These are phyloP conservation scores for Porites cylindrica DNA, from an alignment of 92 coral and sea anemone genomes.

Conservation along the genomic window DNA sequence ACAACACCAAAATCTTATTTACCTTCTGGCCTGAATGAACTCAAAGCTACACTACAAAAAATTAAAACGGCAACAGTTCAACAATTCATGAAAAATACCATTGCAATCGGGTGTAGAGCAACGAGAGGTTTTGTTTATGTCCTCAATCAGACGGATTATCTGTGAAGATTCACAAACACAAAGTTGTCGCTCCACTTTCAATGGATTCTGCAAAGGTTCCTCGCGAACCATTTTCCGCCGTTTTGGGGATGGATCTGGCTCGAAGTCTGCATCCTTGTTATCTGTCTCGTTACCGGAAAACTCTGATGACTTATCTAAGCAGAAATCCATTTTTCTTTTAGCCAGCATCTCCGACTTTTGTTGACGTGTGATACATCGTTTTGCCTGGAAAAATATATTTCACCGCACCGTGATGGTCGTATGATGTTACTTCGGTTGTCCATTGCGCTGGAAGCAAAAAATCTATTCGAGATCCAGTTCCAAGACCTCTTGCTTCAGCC, in stretches of 20 bases:
- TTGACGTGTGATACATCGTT: not conserved
- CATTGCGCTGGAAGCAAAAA: conserved; percentile 45
- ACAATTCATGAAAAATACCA: not conserved
- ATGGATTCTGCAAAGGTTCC: not conserved
- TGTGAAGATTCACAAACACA: not conserved
- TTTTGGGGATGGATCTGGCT: conserved; percentile 5
- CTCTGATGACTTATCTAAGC: conserved; percentile 2
- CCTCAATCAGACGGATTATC: not conserved
- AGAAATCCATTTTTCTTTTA: not conserved
- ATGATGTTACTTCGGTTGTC: conserved; percentile 33
- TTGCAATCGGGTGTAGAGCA: too few species aligned
- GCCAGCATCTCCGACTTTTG: too few species aligned
- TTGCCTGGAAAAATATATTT: conserved; percentile 45
- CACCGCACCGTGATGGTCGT: conserved; percentile 66
- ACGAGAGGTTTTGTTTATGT: too few species aligned
- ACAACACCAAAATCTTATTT: not conserved
- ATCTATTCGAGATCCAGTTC: too few species aligned
- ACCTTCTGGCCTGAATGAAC: conserved; percentile 12
- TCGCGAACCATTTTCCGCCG: not conserved
- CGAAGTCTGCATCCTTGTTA: not conserved
- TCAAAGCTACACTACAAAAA: not conserved
- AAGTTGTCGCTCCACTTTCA: not conserved
- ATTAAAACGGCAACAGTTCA: conserved; percentile 8
- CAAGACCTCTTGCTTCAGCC: conserved; percentile 32
- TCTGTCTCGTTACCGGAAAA: not conserved